Evolutionary conservation across 2,888 invertebrate species (phyloP).

Genomic region (Eucera pruinosa): DNA sequence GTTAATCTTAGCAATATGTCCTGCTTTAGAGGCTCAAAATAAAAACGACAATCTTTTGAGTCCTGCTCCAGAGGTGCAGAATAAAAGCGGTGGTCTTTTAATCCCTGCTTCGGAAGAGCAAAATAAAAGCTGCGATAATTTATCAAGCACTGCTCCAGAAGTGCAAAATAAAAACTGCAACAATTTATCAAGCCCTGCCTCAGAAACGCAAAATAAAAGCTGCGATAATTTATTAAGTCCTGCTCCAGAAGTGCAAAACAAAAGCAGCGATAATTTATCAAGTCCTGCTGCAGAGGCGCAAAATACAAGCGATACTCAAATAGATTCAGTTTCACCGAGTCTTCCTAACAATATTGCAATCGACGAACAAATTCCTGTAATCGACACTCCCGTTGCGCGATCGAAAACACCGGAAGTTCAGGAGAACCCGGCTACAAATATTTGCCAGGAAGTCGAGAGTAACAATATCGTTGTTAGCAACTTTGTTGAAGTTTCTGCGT

Average conservation of each 20-base stretch:
- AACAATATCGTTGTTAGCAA: background rate
- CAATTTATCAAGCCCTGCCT: background rate
- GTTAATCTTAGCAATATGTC: background rate
- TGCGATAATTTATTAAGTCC: constrained; percentile 1
- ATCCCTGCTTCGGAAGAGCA: background rate
- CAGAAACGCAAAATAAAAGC: background rate
- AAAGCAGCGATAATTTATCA: background rate
- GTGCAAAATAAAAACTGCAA: background rate
- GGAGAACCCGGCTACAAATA: background rate
- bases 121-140: background rate
- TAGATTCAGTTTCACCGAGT: background rate
- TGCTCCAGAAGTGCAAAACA: background rate
- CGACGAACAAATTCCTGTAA: background rate
- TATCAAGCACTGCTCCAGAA: constrained; percentile 1
- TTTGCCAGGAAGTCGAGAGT: constrained; percentile 4
- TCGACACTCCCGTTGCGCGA: too few species aligned
- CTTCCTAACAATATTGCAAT: background rate
- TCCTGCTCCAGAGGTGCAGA: background rate
- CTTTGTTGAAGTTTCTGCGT: constrained; percentile 6
- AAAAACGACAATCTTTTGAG: background rate
- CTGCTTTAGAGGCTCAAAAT: background rate
- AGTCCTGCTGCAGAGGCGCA: background rate
- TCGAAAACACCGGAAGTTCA: constrained; percentile 11
- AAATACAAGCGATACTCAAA: background rate
- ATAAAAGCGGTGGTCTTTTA: background rate